These are phyloP conservation scores for Abscondita cerata DNA, from an alignment of 2,888 invertebrate species.

Conservation along the genomic window DNA sequence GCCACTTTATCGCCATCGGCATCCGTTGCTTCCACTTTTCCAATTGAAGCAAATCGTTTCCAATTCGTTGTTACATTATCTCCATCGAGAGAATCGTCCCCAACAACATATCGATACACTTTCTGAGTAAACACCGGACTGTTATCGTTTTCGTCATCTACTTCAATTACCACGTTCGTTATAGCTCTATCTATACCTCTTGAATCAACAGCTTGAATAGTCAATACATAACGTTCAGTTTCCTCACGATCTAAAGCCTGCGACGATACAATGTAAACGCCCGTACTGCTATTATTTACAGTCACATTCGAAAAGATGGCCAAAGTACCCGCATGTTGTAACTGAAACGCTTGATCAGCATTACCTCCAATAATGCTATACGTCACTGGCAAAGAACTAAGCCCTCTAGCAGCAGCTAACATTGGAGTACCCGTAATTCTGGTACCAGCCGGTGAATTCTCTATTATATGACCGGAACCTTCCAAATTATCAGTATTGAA, in stretches of 20 bases:
- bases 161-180: constrained; percentile 76
- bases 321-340: constrained; percentile 67
- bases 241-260: constrained; percentile 81
- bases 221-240: constrained; percentile 73
- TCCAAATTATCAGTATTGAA: constrained; percentile 71
- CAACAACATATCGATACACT: constrained; percentile 79
- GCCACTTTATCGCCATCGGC: constrained; percentile 92
- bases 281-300: constrained; percentile 62
- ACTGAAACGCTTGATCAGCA: constrained; percentile 74
- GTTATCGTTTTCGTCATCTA: constrained; percentile 92
- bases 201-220: constrained; percentile 81
- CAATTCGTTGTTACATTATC: constrained; percentile 71
- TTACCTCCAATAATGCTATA: constrained; percentile 84
- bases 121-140: constrained; percentile 82
- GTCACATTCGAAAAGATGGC: constrained; percentile 61
- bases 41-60: constrained; percentile 83
- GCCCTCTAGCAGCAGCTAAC: constrained; percentile 74
- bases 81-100: constrained; percentile 65
- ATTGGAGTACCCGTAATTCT: constrained; percentile 74
- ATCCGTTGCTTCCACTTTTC: constrained; percentile 86
- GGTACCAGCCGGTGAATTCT: constrained; percentile 79
- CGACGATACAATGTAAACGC: constrained; percentile 78
- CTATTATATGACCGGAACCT: constrained; percentile 74
- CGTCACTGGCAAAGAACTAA: constrained; percentile 71
- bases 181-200: constrained; percentile 82